phyloP scores from a whole-genome alignment of 2,888 invertebrate species.

The Agapetus fuscipes region DNA sequence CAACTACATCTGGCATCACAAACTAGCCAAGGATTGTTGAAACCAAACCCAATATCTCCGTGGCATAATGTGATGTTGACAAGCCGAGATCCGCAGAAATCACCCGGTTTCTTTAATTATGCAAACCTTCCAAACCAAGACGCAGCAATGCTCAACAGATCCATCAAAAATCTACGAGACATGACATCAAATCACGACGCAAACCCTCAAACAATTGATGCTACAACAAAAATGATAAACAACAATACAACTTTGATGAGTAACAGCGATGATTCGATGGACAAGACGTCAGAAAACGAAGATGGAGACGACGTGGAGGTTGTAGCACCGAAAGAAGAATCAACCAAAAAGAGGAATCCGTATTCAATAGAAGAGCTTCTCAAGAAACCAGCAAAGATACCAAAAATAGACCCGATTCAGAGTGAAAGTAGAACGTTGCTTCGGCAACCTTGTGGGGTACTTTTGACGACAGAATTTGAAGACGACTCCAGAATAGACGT shows the following conservation, averaged over 20 bases:
- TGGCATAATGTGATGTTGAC: constrained; percentile 53
- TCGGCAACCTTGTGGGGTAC: constrained; percentile 49
- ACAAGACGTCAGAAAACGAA: constrained; percentile 37
- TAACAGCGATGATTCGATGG: constrained; percentile 50
- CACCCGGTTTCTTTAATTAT: constrained; percentile 9
- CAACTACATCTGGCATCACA: constrained; percentile 43
- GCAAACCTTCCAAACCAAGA: constrained; percentile 7
- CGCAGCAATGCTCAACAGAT: constrained; percentile 6
- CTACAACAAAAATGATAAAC: too few relatives aligned
- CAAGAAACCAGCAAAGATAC: constrained; percentile 66
- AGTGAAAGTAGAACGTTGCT: constrained; percentile 31
- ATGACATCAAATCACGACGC: too few relatives aligned
- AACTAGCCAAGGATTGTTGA: constrained; percentile 38
- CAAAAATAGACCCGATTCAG: constrained; percentile 26
- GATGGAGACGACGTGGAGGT: constrained; percentile 31
- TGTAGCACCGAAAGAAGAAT: constrained; percentile 24
- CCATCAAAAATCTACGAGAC: constrained; percentile 34
- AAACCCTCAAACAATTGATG: too few relatives aligned
- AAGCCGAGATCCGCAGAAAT: constrained; percentile 26
- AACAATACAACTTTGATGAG: constrained; percentile 45
- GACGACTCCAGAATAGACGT: background rate
- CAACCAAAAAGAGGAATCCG: constrained; percentile 61
- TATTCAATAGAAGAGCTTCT: constrained; percentile 81
- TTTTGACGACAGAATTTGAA: constrained; percentile 33
- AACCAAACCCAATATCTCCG: constrained; percentile 43